phyloP scores from a whole-genome alignment of 2,113 vertebrate species.

The Eretmochelys imbricata region DNA sequence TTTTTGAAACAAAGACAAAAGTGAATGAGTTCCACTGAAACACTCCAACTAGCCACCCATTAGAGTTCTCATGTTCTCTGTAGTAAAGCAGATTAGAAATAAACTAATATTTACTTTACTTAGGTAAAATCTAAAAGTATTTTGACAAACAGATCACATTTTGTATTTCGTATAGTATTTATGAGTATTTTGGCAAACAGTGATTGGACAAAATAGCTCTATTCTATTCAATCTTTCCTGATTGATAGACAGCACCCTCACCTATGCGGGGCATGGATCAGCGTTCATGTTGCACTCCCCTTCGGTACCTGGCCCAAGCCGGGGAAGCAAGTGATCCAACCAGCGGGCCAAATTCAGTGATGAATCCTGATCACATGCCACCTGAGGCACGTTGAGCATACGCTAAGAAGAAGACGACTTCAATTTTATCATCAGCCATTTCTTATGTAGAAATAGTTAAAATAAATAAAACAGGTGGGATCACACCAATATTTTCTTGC shows the following conservation, averaged over 20 bases:
- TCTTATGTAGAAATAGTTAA: background rate
- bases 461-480: background rate
- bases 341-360: no score
- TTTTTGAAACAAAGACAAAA: background rate
- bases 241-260: background rate
- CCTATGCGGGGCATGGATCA: no score
- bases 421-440: background rate
- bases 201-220: background rate
- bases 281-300: no score
- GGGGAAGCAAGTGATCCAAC: no score
- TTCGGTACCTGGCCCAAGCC: no score
- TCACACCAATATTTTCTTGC: background rate
- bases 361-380: no score
- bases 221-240: background rate
- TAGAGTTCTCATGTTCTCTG: background rate
- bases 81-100: background rate
- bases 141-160: fast-evolving
- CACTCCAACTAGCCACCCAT: background rate
- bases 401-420: background rate
- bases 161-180: background rate
- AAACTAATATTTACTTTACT: background rate
- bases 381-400: no score
- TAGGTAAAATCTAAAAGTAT: background rate
- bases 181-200: background rate
- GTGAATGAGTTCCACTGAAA: background rate